Percentiles rank a stretch among this genome's conserved stretches.
Conservation (phyloP, 2,888 invertebrate species). For the Aleiodes alternator region DNA sequence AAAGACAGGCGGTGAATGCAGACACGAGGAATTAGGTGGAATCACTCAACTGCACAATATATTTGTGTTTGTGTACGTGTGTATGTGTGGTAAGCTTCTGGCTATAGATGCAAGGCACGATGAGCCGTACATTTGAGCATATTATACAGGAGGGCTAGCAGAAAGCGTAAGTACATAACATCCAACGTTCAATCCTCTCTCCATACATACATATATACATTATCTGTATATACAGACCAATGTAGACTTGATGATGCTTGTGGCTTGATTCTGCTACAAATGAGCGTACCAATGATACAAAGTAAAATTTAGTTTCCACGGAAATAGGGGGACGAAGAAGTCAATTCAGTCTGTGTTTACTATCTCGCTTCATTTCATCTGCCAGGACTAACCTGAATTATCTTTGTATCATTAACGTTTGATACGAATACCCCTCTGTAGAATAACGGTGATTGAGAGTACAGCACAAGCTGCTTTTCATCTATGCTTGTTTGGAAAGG, state of each 20-base stretch:
- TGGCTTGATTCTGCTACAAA: conserved; percentile 52
- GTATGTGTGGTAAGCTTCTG: conserved; percentile 9
- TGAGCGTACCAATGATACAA: conserved; percentile 49
- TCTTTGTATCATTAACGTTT: conserved; percentile 74
- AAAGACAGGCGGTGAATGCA: too few relatives aligned
- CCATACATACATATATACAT: conserved; percentile 12
- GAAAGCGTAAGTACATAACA: conserved; percentile 11
- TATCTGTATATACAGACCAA: conserved; percentile 23
- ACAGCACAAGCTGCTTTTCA: not conserved
- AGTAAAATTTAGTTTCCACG: conserved; percentile 28
- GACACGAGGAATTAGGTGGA: conserved; percentile 11
- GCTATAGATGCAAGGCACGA: conserved; percentile 45
- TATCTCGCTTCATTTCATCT: not conserved
- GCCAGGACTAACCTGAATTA: conserved; percentile 59
- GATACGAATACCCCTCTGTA: conserved; percentile 54
- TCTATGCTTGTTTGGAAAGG: not conserved
- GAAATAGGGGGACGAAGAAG: not conserved
- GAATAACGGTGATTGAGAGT: too few relatives aligned
- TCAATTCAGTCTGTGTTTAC: not conserved
- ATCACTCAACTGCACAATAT: conserved; percentile 3
- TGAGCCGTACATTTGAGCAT: conserved; percentile 40
- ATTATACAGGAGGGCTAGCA: not conserved
- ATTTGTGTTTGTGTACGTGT: conserved; percentile 27
- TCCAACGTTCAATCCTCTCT: conserved; percentile 1
- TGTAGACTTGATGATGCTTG: conserved; percentile 46